These are phyloP conservation scores for Echinometra lucunter DNA, from an alignment of 53 echinoderm and acorn worm species.

Conservation along the genomic window DNA sequence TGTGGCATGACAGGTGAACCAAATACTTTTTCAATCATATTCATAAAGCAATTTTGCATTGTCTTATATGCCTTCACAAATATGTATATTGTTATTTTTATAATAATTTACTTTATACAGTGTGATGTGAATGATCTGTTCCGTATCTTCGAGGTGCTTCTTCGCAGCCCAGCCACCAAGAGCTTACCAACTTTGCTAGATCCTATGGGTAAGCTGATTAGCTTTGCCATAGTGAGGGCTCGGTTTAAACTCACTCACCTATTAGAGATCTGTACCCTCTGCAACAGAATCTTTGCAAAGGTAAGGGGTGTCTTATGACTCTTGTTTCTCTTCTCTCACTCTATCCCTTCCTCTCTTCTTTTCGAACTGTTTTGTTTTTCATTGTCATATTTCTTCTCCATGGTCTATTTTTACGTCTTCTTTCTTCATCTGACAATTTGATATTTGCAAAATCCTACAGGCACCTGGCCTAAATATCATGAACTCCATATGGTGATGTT, in stretches of 20 bases:
- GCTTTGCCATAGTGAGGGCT: conserved; percentile 89
- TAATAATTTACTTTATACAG: conserved; percentile 67
- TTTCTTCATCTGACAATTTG: too few relatives aligned
- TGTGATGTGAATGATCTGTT: conserved; percentile 94
- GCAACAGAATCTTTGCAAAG: conserved; percentile 93
- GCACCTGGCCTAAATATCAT: neutral
- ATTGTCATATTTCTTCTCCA: too few relatives aligned
- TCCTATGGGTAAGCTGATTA: conserved; percentile 89
- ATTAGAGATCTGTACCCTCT: conserved; percentile 90
- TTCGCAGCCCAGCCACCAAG: conserved; percentile 93
- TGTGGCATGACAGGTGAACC: too few relatives aligned
- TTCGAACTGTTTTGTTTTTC: too few relatives aligned
- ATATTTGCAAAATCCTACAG: too few relatives aligned
- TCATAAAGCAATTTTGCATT: neutral
- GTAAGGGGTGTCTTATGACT: conserved; percentile 34
- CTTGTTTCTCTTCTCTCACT: neutral
- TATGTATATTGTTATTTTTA: neutral
- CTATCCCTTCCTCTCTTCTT: neutral
- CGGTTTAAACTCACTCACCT: conserved; percentile 85
- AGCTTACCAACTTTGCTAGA: conserved; percentile 81
- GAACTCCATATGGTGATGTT: neutral
- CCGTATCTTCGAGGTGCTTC: conserved; percentile 90
- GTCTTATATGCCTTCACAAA: neutral
- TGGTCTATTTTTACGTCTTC: too few relatives aligned
- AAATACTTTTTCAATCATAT: too few relatives aligned